Percentiles rank a stretch among this genome's conserved stretches.
Conservation (phyloP, 2,888 invertebrate genomes). For the Venustoraphidia nigricollis region DNA sequence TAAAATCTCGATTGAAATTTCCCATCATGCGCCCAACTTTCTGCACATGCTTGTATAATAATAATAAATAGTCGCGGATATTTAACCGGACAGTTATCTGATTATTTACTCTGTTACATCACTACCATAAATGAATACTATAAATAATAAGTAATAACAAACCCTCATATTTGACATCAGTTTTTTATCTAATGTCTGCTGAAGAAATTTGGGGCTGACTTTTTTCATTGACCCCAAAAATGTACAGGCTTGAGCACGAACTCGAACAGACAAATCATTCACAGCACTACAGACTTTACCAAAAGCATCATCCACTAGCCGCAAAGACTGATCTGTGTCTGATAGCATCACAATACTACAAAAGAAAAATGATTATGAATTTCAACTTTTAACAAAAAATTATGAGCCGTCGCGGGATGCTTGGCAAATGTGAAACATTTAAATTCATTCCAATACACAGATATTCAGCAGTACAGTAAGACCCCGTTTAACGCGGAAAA, state of each 20-base stretch:
- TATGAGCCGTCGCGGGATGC: too few relatives aligned
- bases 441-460: too few relatives aligned
- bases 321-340: slow-evolving; percentile 68
- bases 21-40: too few relatives aligned
- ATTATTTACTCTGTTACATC: too few relatives aligned
- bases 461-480: too few relatives aligned
- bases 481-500: too few relatives aligned
- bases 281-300: slow-evolving; percentile 86
- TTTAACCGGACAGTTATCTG: too few relatives aligned
- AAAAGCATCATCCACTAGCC: slow-evolving; percentile 91
- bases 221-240: slow-evolving; percentile 73
- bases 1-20: too few relatives aligned
- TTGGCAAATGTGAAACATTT: too few relatives aligned
- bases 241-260: slow-evolving; percentile 70
- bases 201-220: slow-evolving; percentile 78
- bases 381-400: slow-evolving; percentile 2
- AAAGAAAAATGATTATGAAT: slow-evolving; percentile 10
- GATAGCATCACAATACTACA: slow-evolving; percentile 49
- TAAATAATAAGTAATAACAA: slow-evolving; percentile 13
- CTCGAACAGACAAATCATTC: slow-evolving; percentile 81
- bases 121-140: slow-evolving; percentile 3
- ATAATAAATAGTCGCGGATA: too few relatives aligned
- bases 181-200: slow-evolving; percentile 96
- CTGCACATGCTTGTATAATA: too few relatives aligned
- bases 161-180: slow-evolving; percentile 91